Percentiles rank a stretch among this genome's conserved stretches.
Conservation (phyloP, 2,113 vertebrate genomes). For the Pseudorasbora parva region DNA sequence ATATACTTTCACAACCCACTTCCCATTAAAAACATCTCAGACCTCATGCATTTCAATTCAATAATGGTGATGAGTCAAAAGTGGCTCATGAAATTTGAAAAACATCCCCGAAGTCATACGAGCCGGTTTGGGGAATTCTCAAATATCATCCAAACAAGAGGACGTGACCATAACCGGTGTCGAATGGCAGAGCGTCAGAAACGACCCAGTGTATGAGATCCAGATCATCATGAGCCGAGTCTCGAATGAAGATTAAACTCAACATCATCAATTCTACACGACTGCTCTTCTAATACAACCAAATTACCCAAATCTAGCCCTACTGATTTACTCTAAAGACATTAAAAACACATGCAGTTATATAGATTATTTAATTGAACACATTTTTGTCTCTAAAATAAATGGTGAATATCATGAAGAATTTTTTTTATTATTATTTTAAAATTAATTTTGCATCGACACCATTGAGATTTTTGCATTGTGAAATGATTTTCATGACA, state of each 20-base stretch:
- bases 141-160: constrained; percentile 46
- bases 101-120: constrained; percentile 6
- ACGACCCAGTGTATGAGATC: too few relatives aligned
- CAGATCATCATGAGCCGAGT: too few relatives aligned
- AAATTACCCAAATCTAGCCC: background rate
- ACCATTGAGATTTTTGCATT: background rate
- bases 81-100: constrained; percentile 14
- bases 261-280: too few relatives aligned
- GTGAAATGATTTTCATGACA: background rate
- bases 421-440: background rate
- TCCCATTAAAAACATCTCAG: constrained; percentile 20
- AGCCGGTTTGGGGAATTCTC: constrained; percentile 35
- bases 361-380: background rate
- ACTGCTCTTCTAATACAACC: too few relatives aligned
- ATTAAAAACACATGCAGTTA: background rate
- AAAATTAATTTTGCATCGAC: background rate
- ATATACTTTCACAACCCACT: constrained; percentile 1
- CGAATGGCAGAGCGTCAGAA: too few relatives aligned
- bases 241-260: too few relatives aligned
- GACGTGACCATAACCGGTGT: constrained; percentile 3
- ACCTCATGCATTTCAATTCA: background rate
- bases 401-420: background rate
- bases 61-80: constrained; percentile 20
- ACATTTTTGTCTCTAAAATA: background rate
- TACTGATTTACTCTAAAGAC: background rate